A percentile compares a stretch with the other conserved stretches of the same genome.
Evolutionary conservation across 92 coral and sea anemone species (phyloP).

Genomic region (Epizoanthus rinbou): DNA sequence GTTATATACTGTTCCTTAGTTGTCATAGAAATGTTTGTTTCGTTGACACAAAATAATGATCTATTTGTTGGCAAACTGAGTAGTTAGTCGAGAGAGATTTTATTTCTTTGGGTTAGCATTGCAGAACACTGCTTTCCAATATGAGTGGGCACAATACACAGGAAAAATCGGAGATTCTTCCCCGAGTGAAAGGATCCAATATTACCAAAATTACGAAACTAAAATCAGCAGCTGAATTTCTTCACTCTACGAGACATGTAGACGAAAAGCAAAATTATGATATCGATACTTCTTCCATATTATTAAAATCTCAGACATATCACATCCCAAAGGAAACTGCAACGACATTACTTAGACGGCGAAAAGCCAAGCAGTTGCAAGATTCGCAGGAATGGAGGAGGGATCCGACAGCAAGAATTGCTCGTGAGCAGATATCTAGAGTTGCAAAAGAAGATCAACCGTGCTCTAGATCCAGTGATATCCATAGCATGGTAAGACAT

Average conservation of each 20-base stretch:
- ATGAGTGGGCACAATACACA: not conserved
- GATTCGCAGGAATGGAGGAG: not conserved
- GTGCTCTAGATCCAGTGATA: conserved; percentile 9
- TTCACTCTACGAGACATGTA: not conserved
- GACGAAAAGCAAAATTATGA: not conserved
- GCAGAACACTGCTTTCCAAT: not conserved
- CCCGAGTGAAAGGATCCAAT: not conserved
- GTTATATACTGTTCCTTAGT: not conserved
- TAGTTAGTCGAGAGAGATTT: not conserved
- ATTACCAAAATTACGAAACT: not conserved
- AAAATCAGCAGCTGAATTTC: not conserved
- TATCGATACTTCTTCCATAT: not conserved
- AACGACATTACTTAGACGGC: not conserved
- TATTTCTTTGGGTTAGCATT: not conserved
- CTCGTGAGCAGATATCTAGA: conserved; percentile 33
- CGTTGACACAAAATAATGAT: not conserved
- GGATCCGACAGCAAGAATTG: not conserved
- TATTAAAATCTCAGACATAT: conserved; percentile 21
- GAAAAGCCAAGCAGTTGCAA: not conserved
- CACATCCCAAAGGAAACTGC: not conserved
- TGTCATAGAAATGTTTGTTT: not conserved
- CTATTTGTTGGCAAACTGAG: not conserved
- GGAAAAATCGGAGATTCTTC: not conserved
- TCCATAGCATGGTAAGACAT: conserved; percentile 42
- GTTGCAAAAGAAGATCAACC: conserved; percentile 18